Percentiles rank a stretch among this genome's conserved stretches.
Evolutionary conservation across 2,888 invertebrate species (phyloP).

Genomic region (Ormyrus labotus): DNA sequence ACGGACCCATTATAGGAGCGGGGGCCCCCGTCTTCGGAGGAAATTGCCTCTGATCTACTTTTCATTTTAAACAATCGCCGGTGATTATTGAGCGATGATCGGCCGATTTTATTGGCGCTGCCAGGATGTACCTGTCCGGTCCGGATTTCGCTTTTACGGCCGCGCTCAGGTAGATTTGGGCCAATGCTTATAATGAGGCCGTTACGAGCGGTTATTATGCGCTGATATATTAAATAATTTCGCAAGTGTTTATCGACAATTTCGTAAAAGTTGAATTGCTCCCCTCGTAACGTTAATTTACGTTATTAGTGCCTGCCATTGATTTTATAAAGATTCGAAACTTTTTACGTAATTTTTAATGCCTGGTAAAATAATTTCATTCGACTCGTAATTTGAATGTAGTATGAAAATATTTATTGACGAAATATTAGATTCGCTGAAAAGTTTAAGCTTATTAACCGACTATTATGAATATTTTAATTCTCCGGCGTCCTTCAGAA

Average conservation of each 20-base stretch:
- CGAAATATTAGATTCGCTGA: too few species aligned
- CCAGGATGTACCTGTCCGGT: conserved; percentile 1
- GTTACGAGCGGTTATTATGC: conserved; percentile 8
- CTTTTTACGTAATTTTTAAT: not conserved
- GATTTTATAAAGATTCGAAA: too few species aligned
- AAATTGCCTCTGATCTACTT: conserved; percentile 44
- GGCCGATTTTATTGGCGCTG: conserved; percentile 20
- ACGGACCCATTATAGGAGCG: conserved; percentile 30
- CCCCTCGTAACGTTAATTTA: not conserved
- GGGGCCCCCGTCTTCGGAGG: not conserved
- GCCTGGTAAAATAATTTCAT: not conserved
- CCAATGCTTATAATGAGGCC: conserved; percentile 4
- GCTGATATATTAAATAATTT: too few species aligned
- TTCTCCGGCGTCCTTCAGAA: conserved; percentile 3
- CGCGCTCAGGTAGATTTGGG: conserved; percentile 2
- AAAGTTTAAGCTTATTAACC: too few species aligned
- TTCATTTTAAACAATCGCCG: conserved; percentile 47
- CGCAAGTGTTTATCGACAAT: not conserved
- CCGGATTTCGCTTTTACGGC: conserved; percentile 37
- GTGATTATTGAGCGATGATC: conserved; percentile 38
- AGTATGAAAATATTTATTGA: too few species aligned
- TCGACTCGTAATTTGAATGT: too few species aligned
- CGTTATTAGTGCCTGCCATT: not conserved
- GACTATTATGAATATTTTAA: not conserved
- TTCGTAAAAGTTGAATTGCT: not conserved